Conservation (phyloP, 2,888 invertebrate genomes). For the Cosmorhoe ocellata region DNA sequence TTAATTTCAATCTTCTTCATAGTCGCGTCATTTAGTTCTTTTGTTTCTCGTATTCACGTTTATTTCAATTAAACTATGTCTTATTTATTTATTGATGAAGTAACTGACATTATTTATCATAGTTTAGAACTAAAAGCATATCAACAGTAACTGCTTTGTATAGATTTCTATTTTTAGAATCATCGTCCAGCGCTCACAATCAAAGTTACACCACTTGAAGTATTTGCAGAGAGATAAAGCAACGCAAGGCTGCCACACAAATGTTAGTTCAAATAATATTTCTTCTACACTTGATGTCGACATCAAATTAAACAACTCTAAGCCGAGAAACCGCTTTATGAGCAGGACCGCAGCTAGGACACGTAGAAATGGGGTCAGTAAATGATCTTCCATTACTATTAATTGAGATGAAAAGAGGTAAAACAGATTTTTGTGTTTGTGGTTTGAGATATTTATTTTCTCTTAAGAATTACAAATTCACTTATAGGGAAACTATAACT, state of each 20-base stretch:
- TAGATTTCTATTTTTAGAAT: conserved; percentile 22
- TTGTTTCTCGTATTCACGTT: no score
- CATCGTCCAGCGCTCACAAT: conserved; percentile 22
- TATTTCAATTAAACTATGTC: no score
- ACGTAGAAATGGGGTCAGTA: background rate
- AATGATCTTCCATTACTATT: background rate
- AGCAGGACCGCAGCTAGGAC: conserved; percentile 8
- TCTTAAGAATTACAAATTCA: no score
- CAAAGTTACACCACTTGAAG: conserved; percentile 48
- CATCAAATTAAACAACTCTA: conserved; percentile 75
- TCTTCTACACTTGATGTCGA: conserved; percentile 74
- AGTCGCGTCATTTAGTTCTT: no score
- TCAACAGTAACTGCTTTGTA: conserved; percentile 9
- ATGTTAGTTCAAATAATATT: conserved; percentile 77
- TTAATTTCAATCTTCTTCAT: no score
- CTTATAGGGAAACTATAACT: no score
- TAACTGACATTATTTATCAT: conserved; percentile 1
- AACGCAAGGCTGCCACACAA: conserved; percentile 59
- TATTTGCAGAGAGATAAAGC: conserved; percentile 56
- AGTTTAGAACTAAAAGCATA: conserved; percentile 9
- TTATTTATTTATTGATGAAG: no score
- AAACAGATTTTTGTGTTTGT: no score
- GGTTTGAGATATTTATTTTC: no score
- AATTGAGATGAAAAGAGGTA: no score
- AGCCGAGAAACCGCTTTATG: conserved; percentile 39